Evolutionary conservation across 2,888 invertebrate species (phyloP), one percentile per base, ranked within the genome.

Genomic region (Nysson spinosus): DNA sequence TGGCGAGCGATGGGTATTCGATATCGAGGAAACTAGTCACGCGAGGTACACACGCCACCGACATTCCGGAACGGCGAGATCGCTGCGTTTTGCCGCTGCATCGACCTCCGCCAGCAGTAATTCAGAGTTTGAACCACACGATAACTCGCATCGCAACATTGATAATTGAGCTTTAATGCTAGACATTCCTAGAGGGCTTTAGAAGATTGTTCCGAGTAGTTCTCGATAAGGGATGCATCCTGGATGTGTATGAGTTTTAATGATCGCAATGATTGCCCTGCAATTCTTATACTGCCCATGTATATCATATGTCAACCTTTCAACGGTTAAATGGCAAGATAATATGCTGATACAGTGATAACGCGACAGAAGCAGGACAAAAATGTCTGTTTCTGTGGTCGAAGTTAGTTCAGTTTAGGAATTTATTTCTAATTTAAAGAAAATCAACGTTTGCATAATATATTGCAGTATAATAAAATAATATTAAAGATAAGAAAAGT

Each of bases 21-120:
- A 76, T 76, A 74, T 76, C 73, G 56, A 28, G 55, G 68, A 71
- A 74, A 71, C 76, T 72, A 67, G 76, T 76, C 76, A 76, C 76
- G 76, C 76, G 73, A 76, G 61, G 22, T 51, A 51, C 60, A 75
- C 75, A 75, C 73, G 75, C 73, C 22, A 73, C 58, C 73, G 64
- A 64, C 75, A 75, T 72, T 65, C 75, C 68, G 40, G 39, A 54
- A 50, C 66, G 51, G 57, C 66, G 56, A 65, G 72, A 74, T 62
- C 65, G 69, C 43, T 22, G 44, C 47, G 64, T 58, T 54, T 58
- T 49, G 67, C 46, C 46, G 57, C 42, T 35, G 20, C 56, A 30
- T 61, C 50, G 61, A 47, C 61, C 61, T 65, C 61, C 32, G 5
- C 40, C 37, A 50, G 39, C 43, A 19, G 46, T 28, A 7, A 44